Conservation (phyloP, 64 coral and sea anemone genomes). For the Montipora cactus region DNA sequence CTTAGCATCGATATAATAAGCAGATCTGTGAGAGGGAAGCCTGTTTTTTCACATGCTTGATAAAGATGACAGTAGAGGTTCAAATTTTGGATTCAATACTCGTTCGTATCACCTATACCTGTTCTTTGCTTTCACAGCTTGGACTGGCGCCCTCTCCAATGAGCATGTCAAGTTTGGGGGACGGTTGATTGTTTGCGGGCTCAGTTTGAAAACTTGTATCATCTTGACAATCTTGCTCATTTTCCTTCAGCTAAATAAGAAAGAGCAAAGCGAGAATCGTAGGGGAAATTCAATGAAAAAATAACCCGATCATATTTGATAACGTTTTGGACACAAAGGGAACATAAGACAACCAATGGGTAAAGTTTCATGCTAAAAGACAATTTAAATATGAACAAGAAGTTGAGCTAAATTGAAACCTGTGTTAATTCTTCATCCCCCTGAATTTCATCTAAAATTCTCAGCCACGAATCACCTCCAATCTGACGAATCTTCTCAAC, state of each 20-base stretch:
- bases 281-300: no score
- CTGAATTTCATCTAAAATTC: constrained; percentile 84
- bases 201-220: background rate
- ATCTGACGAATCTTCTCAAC: constrained; percentile 97
- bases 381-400: background rate
- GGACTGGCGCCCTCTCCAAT: background rate
- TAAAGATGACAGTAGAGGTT: background rate
- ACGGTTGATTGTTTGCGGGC: background rate
- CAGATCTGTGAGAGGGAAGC: no score
- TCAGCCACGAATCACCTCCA: constrained; percentile 91
- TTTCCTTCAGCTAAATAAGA: background rate
- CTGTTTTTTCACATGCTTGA: no score
- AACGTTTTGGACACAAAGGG: no score
- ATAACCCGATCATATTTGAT: no score
- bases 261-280: background rate
- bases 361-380: background rate
- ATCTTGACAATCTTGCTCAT: background rate
- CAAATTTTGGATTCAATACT: background rate
- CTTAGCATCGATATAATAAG: no score
- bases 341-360: no score
- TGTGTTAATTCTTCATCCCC: constrained; percentile 30
- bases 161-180: constrained; percentile 24
- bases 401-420: background rate
- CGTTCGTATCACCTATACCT: background rate
- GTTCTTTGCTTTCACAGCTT: background rate